Percentiles rank a stretch among this genome's conserved stretches.
Conservation (phyloP, 1,140 invertebrate genomes). For the Oppia nitens region DNA sequence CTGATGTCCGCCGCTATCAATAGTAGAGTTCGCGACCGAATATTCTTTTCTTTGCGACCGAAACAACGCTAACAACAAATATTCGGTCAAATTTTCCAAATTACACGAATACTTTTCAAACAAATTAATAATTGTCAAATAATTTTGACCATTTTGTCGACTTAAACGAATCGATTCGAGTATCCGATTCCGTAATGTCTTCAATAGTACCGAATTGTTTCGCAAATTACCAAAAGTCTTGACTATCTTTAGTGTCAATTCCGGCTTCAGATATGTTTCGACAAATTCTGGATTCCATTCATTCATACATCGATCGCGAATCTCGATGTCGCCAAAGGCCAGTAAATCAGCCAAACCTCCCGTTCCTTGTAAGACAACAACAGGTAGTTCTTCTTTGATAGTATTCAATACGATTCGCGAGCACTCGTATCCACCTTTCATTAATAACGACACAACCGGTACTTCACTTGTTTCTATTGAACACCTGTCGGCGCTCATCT, state of each 20-base stretch:
- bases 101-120: slow-evolving; percentile 24
- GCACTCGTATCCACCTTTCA: slow-evolving; percentile 28
- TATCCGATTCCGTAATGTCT: slow-evolving; percentile 27
- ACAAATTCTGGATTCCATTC: slow-evolving; percentile 25
- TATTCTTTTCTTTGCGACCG: slow-evolving; percentile 23
- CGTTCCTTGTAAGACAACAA: slow-evolving; percentile 29
- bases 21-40: too few relatives aligned
- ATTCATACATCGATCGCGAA: slow-evolving; percentile 22
- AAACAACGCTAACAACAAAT: slow-evolving; percentile 29
- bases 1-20: too few relatives aligned
- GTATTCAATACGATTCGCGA: slow-evolving; percentile 27
- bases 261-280: slow-evolving; percentile 29
- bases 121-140: slow-evolving; percentile 29
- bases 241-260: slow-evolving; percentile 28
- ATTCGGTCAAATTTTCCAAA: slow-evolving; percentile 29
- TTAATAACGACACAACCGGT: slow-evolving; percentile 30
- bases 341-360: slow-evolving; percentile 30
- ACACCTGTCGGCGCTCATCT: slow-evolving; percentile 2
- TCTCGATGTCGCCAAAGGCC: slow-evolving; percentile 29
- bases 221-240: slow-evolving; percentile 25
- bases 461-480: slow-evolving; percentile 17
- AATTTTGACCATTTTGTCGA: slow-evolving; percentile 23
- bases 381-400: slow-evolving; percentile 29
- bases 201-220: slow-evolving; percentile 21
- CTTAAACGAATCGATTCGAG: slow-evolving; percentile 26